Conservation (phyloP, 2,113 vertebrate genomes). For the Lates calcarifer region DNA sequence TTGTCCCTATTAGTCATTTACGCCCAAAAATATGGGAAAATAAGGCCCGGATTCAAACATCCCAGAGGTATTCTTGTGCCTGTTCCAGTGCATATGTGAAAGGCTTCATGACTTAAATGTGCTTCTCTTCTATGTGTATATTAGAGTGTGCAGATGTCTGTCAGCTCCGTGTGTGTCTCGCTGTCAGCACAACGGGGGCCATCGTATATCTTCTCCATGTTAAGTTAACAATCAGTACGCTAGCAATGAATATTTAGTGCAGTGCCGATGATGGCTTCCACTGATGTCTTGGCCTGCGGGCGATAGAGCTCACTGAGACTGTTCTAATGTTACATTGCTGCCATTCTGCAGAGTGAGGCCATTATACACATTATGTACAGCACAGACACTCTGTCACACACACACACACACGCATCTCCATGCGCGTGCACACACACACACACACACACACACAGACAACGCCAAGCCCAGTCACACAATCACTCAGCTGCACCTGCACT, state of each 20-base stretch:
- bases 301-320: slow-evolving; percentile 48
- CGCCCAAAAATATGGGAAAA: no score
- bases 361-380: slow-evolving; percentile 57
- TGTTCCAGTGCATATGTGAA: no score
- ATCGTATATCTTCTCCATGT: slow-evolving; percentile 50
- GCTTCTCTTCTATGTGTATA: neutral
- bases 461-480: slow-evolving; percentile 13
- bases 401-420: slow-evolving; percentile 15
- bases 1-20: no score
- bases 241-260: slow-evolving; percentile 60
- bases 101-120: neutral
- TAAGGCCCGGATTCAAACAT: no score
- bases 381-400: slow-evolving; percentile 21
- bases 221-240: slow-evolving; percentile 48
- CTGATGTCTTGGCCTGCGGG: slow-evolving; percentile 58
- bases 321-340: slow-evolving; percentile 55
- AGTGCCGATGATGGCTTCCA: slow-evolving; percentile 45
- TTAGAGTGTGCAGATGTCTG: neutral
- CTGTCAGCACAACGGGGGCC: slow-evolving; percentile 14
- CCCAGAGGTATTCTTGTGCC: no score
- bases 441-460: slow-evolving; percentile 22
- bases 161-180: slow-evolving; percentile 22
- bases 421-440: neutral
- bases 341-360: slow-evolving; percentile 38
- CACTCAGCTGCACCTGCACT: slow-evolving; percentile 50